Evolutionary conservation across 2,113 vertebrate genomes (phyloP).

Genomic region (Typhlomys cinereus): DNA sequence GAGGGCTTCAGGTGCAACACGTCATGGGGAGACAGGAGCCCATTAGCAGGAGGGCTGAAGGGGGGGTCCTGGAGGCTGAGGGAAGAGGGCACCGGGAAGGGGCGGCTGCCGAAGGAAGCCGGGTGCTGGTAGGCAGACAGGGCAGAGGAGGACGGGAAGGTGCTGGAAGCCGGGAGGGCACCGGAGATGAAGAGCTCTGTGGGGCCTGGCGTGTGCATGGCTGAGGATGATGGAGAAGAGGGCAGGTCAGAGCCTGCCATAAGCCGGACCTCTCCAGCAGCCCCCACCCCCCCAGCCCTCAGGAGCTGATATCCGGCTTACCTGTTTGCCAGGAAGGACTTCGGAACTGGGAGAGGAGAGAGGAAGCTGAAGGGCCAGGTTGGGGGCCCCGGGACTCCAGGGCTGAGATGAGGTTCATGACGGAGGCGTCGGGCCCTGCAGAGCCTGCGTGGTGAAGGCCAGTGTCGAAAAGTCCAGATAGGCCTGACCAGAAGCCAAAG

Average conservation of each 20-base stretch:
- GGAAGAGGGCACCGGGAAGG: conserved; percentile 92
- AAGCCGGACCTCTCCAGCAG: too few relatives aligned
- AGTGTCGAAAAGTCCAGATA: conserved; percentile 95
- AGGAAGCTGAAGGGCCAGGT: conserved; percentile 94
- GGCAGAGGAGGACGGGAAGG: conserved; percentile 95
- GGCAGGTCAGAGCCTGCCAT: neutral
- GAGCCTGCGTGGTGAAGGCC: conserved; percentile 94
- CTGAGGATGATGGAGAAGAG: conserved; percentile 80
- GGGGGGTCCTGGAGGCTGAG: conserved; percentile 94
- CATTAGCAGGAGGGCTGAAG: conserved; percentile 95
- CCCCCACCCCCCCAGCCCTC: conserved; percentile 14
- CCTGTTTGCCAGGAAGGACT: conserved; percentile 97
- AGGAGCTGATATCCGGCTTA: conserved; percentile 65
- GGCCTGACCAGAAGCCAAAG: conserved; percentile 82
- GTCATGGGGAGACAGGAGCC: conserved; percentile 96
- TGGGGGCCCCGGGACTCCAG: conserved; percentile 95
- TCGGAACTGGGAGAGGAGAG: conserved; percentile 96
- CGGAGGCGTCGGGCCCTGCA: conserved; percentile 92
- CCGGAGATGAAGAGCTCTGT: conserved; percentile 97
- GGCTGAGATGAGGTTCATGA: conserved; percentile 97
- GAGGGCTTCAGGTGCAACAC: conserved; percentile 92
- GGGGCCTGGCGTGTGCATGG: conserved; percentile 96
- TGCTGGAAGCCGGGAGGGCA: conserved; percentile 93
- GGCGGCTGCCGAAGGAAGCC: conserved; percentile 94
- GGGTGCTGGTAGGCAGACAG: conserved; percentile 98